Evolutionary conservation across 2,797 vertebrate species (phyloP), one percentile per base, ranked within the genome.

Genomic region (Neosilurus hyrtlii): DNA sequence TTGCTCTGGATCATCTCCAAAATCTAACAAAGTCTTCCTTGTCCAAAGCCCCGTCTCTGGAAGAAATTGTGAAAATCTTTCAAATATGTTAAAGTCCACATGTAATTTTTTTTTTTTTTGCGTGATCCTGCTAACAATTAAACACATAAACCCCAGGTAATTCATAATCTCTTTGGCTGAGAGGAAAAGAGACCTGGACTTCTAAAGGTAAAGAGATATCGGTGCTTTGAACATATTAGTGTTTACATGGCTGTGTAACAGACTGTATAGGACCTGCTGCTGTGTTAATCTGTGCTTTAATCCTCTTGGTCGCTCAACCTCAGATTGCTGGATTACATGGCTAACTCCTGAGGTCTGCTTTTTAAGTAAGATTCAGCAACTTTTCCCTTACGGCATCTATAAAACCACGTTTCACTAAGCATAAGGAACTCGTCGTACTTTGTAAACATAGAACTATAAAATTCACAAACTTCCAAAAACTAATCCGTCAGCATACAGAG

Each of bases 191-290:
- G 51, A 56, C 51, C 7, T 30, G 2, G 2, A 73, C n/a, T 16
- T 10, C 11, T 71, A 7, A 71, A 71, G 71, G 20, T 56, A 15
- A 74, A 74, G 52, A 20, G 30, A 30, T 24, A 24, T 74, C 30
- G 71, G 71, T 74, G 71, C 71, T 74, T 74, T 30, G 71, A 59
- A 59, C 56, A 5, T 75, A 59, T 14, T 10, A 74, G 54, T 2
- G 52, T 74, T 57, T 59, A 57, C 2, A 14, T 30, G 15, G 3
- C 15, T 10, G 54, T 20, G 54, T 26, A 15, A 52, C 6, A 24
- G 49, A 26, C 14, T 26, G 2, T 72, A 26, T 16, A 72, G 49
- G 51, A 72, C n/a, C 5, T 24, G 12, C 49, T 26, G 22, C 49
- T 54, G 43, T 22, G 52, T 35, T 74, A 9, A 74, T 57, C 72